Evolutionary conservation across 2,797 vertebrate species (phyloP).

Genomic region (Rousettus madagascariensis): DNA sequence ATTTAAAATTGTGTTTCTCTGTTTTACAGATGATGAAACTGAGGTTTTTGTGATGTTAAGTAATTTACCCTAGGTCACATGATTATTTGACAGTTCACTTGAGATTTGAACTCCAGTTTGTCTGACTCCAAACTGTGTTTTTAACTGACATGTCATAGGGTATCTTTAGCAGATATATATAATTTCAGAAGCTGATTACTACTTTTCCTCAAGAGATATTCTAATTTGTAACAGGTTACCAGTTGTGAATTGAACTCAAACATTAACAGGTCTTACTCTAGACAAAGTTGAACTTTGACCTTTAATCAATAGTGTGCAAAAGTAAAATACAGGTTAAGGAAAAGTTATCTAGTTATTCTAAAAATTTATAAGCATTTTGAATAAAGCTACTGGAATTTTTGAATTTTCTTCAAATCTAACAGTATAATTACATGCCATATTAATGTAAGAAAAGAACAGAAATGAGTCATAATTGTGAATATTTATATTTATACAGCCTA

Average conservation of each 20-base stretch:
- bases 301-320: background rate
- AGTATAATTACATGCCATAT: background rate
- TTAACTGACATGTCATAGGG: background rate
- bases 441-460: background rate
- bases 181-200: background rate
- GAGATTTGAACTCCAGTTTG: background rate
- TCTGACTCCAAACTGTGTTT: background rate
- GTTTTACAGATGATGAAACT: background rate
- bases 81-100: background rate
- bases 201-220: background rate
- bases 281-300: slow-evolving; percentile 23
- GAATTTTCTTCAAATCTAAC: background rate
- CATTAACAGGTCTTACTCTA: slow-evolving; percentile 13
- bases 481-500: slow-evolving; percentile 45
- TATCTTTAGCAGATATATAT: background rate
- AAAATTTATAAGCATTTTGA: background rate
- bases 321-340: slow-evolving; percentile 21
- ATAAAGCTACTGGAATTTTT: background rate
- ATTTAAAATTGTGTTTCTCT: background rate
- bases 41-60: background rate
- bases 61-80: background rate
- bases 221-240: slow-evolving; percentile 15
- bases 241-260: background rate
- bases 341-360: background rate
- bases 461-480: slow-evolving; percentile 64